These are phyloP conservation scores for Tapirus indicus DNA, from an alignment of 2,797 vertebrate genomes.

Conservation along the genomic window DNA sequence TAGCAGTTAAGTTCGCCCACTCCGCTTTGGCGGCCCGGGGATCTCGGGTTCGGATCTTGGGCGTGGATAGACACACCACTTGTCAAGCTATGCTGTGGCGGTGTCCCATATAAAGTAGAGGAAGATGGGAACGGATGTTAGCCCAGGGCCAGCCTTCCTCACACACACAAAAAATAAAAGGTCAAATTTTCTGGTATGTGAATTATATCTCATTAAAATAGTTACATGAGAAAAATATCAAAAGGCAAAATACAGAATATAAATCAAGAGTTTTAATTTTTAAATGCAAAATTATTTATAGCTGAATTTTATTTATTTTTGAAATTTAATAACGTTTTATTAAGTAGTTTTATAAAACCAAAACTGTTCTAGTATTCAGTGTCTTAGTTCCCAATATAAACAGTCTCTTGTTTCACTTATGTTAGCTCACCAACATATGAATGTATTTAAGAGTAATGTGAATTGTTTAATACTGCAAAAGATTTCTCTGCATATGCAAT, in stretches of 20 bases:
- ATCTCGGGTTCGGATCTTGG: no score
- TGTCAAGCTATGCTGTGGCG: no score
- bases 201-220: slow-evolving; percentile 19
- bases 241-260: slow-evolving; percentile 31
- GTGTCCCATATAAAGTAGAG: no score
- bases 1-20: not conserved
- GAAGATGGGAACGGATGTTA: no score
- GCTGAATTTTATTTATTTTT: not conserved
- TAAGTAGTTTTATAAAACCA: slow-evolving; percentile 39
- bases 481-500: not conserved
- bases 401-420: not conserved
- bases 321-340: not conserved
- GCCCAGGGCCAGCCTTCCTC: no score
- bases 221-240: not conserved
- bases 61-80: no score
- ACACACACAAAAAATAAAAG: not conserved
- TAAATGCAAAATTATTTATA: not conserved
- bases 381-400: not conserved
- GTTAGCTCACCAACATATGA: not conserved
- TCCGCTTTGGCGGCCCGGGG: no score
- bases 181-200: not conserved
- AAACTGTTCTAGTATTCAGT: not conserved
- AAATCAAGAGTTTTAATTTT: slow-evolving; percentile 38
- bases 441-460: not conserved
- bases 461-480: not conserved